Evolutionary conservation across 53 echinoderm and acorn worm species (phyloP).

Genomic region (Henricia sp.): DNA sequence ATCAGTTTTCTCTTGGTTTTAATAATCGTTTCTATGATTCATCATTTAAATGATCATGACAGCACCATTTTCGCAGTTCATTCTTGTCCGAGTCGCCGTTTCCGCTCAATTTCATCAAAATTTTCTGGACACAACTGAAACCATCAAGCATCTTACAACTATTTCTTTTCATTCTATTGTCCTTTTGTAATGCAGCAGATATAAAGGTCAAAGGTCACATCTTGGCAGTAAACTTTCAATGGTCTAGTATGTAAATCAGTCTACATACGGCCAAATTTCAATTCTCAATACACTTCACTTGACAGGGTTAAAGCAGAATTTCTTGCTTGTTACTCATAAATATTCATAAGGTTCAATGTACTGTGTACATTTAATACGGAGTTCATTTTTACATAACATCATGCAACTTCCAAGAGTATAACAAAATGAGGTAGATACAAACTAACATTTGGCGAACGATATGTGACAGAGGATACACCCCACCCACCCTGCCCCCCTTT

Average conservation of each 20-base stretch:
- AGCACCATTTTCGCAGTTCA: slow-evolving; percentile 51
- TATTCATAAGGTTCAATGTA: slow-evolving; percentile 33
- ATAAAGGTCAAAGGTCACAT: slow-evolving; percentile 1
- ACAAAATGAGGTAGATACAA: slow-evolving; percentile 57
- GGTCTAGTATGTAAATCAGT: slow-evolving; percentile 18
- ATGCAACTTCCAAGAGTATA: slow-evolving; percentile 25
- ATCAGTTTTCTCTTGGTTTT: slow-evolving; percentile 10
- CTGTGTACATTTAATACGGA: background rate
- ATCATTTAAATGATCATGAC: slow-evolving; percentile 25
- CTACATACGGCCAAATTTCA: no score
- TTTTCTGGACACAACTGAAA: background rate
- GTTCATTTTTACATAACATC: slow-evolving; percentile 28
- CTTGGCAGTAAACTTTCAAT: slow-evolving; percentile 10
- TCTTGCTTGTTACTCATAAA: slow-evolving; percentile 40
- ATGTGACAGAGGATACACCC: no score
- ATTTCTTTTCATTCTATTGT: background rate
- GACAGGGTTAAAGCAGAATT: slow-evolving; percentile 16
- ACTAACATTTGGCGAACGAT: no score
- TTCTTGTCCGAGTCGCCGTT: background rate
- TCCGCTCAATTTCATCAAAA: background rate
- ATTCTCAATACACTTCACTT: slow-evolving; percentile 25
- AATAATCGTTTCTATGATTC: slow-evolving; percentile 12
- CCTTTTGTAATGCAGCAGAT: slow-evolving; percentile 30
- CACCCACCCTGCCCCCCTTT: no score
- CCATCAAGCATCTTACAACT: background rate